Evolutionary conservation across 2,113 vertebrate genomes (phyloP), one percentile per base, ranked within the genome.

Genomic region (Pseudorasbora parva): DNA sequence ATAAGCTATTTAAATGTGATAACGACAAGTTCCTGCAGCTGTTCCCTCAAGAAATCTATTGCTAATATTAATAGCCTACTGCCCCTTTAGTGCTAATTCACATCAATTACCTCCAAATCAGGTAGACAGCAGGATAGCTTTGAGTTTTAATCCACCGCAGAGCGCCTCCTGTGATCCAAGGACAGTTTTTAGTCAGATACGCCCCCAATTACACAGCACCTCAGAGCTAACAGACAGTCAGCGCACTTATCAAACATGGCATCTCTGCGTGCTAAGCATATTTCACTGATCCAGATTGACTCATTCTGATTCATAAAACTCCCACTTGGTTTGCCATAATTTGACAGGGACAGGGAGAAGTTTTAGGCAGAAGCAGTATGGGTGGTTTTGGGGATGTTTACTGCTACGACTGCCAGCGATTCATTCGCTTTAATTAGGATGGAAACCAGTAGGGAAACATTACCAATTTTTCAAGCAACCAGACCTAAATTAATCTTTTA

Each of bases 91-190:
- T n/a, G 11, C 49, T 57, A 82, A 71, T 72, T 71, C 10, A 33
- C 66, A 54, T 82, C 49, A 81, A 68, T 81, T 81, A 68, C 62
- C 78, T 69, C 64, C 19, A 54, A 68, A 69, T 66, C 45, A 81
- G 60, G 60, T 37, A 68, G 43, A 56, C 62, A 5, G 49, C 49
- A 25, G 66, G 49, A 43, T 12, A 41, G 79, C 66, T 41, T 54
- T 57, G 79, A 71, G 30, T 64, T 81, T 69, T 51, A 69, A 66
- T 69, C 60, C 78, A 51, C 64, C 45, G 5, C 75, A 23, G 54
- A 77, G 75, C 14, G 11, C 75, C 33, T 77, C 30, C 33, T 77
- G 75, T 59, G 54, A 77, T 59, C 54, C 75, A 59, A 77, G 54
- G 54, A 77, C 54, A 43, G 59, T 45, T 62, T 64, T 79, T 27